Evolutionary conservation across 2,113 vertebrate species (phyloP).

Genomic region (Mirounga angustirostris): DNA sequence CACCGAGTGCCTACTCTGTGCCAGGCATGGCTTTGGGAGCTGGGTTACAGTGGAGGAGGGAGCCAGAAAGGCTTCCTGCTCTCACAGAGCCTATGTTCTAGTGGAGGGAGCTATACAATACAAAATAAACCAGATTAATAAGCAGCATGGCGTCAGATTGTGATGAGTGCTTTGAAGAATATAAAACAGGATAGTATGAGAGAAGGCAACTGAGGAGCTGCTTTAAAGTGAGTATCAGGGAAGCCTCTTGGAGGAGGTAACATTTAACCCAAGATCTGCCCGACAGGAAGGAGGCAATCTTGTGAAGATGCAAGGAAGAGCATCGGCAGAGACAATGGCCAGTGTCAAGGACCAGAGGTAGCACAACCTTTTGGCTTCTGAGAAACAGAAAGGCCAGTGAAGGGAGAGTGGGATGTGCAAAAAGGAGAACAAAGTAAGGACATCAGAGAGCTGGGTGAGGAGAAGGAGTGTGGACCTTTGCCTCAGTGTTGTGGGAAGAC

Average conservation of each 20-base stretch:
- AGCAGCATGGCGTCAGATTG: rapidly evolving
- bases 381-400: background rate
- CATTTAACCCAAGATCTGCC: background rate
- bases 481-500: background rate
- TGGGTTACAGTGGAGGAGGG: background rate
- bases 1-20: background rate
- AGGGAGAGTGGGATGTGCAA: background rate
- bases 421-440: background rate
- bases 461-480: background rate
- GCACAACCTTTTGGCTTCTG: background rate
- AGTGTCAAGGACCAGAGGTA: background rate
- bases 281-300: background rate
- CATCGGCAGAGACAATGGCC: background rate
- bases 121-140: conserved; percentile 3
- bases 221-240: background rate
- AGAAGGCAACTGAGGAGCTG: background rate
- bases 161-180: background rate
- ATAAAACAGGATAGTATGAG: background rate
- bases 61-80: background rate
- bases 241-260: background rate
- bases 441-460: background rate
- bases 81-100: background rate
- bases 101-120: background rate
- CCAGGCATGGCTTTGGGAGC: background rate
- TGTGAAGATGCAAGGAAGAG: background rate